Evolutionary conservation across 2,888 invertebrate species (phyloP).

Genomic region (Schizotus pectinicornis): DNA sequence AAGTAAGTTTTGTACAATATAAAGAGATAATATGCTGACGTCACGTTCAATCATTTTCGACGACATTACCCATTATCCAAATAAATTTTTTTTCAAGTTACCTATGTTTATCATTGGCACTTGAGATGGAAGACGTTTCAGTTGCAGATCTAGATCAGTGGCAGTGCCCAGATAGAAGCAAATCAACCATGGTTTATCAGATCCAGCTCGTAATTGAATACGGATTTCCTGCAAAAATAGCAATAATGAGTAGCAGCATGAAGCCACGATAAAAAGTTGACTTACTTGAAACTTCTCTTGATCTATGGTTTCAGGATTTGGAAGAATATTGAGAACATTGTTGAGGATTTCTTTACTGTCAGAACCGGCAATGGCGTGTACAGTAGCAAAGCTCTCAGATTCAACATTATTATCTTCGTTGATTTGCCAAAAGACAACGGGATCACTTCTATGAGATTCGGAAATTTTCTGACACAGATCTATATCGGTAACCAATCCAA

Average conservation of each 20-base stretch:
- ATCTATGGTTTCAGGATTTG: conserved; percentile 66
- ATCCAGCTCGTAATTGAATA: conserved; percentile 38
- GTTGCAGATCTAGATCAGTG: conserved; percentile 62
- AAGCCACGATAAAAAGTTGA: conserved; percentile 30
- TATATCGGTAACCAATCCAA: conserved; percentile 60
- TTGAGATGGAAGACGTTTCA: conserved; percentile 67
- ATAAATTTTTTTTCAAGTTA: conserved; percentile 37
- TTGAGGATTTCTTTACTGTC: conserved; percentile 65
- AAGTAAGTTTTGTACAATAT: no score
- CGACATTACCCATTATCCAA: background rate
- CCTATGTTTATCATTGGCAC: conserved; percentile 63
- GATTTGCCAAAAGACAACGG: conserved; percentile 53
- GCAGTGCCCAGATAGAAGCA: conserved; percentile 63
- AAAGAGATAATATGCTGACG: no score
- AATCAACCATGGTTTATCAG: conserved; percentile 61
- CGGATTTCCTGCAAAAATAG: conserved; percentile 40
- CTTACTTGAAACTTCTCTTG: conserved; percentile 67
- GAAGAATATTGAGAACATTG: conserved; percentile 65
- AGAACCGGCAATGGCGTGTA: conserved; percentile 49
- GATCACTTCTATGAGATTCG: conserved; percentile 43
- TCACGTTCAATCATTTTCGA: no score
- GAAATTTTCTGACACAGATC: conserved; percentile 60
- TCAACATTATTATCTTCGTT: conserved; percentile 38
- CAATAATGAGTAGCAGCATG: background rate
- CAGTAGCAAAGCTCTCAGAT: conserved; percentile 32